These are phyloP conservation scores for Cossypha niveicapilla DNA, from an alignment of 2,797 vertebrate species.

Conservation along the genomic window DNA sequence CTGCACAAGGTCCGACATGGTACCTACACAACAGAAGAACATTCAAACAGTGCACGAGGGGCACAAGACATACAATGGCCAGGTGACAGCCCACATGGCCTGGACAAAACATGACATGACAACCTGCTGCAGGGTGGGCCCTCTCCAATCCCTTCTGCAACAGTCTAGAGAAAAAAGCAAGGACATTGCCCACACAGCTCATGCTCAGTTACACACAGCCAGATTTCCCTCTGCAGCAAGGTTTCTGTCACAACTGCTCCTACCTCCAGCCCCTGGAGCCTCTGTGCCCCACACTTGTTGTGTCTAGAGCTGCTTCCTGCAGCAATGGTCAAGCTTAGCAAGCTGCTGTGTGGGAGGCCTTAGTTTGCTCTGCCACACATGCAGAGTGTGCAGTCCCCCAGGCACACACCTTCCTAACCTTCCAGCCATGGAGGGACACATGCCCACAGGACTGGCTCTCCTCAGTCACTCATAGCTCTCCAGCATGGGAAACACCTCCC, in stretches of 20 bases:
- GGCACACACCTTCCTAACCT: background rate
- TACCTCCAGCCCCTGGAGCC: background rate
- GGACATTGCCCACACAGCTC: background rate
- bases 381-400: background rate
- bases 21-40: constrained; percentile 79
- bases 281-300: background rate
- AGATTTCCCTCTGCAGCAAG: background rate
- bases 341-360: background rate
- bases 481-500: background rate
- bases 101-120: background rate
- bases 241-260: background rate
- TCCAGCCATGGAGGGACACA: background rate
- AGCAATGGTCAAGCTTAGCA: background rate
- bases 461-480: background rate
- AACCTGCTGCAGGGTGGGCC: background rate
- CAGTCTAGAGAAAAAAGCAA: background rate
- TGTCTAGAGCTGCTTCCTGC: background rate
- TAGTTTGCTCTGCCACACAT: fast-evolving
- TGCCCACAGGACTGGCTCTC: background rate
- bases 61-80: background rate
- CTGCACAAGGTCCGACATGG: constrained; percentile 84
- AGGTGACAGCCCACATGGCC: background rate
- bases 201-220: fast-evolving
- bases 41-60: constrained; percentile 49
- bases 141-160: background rate